Conservation (phyloP, 2,113 vertebrate genomes). For the Meriones unguiculatus region DNA sequence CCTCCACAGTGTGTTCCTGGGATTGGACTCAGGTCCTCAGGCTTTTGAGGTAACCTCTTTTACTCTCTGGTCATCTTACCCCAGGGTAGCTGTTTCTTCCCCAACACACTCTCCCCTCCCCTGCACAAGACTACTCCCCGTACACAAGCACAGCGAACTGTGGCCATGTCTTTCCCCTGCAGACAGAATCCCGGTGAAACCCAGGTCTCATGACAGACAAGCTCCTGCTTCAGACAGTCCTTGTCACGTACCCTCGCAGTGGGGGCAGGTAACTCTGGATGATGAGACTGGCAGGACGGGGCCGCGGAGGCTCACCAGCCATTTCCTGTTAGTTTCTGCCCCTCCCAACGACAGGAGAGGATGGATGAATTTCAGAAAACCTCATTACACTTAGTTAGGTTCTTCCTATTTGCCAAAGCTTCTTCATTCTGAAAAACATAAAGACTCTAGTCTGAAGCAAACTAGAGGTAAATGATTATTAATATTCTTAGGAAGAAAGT, state of each 20-base stretch:
- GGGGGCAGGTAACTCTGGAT: rapidly evolving
- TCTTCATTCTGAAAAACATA: not conserved
- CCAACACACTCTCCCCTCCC: rapidly evolving
- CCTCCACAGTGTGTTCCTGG: not conserved
- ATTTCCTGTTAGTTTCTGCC: too few species aligned
- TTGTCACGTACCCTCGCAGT: rapidly evolving
- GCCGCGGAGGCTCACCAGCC: not conserved
- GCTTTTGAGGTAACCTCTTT: not conserved
- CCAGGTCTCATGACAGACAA: rapidly evolving
- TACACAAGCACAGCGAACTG: rapidly evolving
- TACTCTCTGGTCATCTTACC: not conserved
- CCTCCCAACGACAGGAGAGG: not conserved
- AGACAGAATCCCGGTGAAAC: rapidly evolving
- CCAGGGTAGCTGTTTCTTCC: not conserved
- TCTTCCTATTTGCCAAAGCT: not conserved
- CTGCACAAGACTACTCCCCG: not conserved
- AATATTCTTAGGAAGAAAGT: not conserved
- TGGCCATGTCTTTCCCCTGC: rapidly evolving
- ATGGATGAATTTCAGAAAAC: constrained; percentile 68
- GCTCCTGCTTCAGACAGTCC: rapidly evolving
- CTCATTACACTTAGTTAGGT: constrained; percentile 31
- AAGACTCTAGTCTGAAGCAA: not conserved
- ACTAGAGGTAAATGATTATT: not conserved
- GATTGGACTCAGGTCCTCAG: not conserved
- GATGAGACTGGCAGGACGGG: rapidly evolving